Conservation (phyloP, 2,888 invertebrate genomes). For the Drosophila paramelanica region DNA sequence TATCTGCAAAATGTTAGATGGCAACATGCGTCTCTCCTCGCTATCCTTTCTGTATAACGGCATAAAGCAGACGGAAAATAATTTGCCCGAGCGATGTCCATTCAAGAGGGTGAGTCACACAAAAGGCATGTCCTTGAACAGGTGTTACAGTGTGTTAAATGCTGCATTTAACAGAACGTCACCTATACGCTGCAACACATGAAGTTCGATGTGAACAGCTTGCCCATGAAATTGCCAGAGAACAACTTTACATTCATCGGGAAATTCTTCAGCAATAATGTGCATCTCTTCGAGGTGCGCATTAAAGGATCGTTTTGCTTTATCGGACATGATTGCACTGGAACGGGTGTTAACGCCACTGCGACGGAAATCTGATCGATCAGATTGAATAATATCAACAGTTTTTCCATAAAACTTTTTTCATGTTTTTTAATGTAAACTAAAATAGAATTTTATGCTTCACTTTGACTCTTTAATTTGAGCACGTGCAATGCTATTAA, state of each 20-base stretch:
- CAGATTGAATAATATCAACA: background rate
- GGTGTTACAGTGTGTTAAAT: background rate
- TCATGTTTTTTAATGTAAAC: background rate
- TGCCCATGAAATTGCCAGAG: background rate
- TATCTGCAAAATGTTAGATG: background rate
- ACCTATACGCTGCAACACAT: background rate
- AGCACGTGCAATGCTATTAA: background rate
- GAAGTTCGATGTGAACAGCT: background rate
- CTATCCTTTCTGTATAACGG: conserved; percentile 3
- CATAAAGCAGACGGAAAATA: conserved; percentile 19
- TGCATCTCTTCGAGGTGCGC: background rate
- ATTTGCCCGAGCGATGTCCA: conserved; percentile 48
- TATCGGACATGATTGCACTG: background rate
- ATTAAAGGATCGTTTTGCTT: background rate
- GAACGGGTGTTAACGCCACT: background rate
- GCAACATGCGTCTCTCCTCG: background rate
- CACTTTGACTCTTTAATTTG: background rate
- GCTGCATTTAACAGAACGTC: background rate
- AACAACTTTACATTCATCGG: background rate
- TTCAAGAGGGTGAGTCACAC: conserved; percentile 35
- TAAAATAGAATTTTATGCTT: background rate
- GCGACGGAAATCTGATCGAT: background rate
- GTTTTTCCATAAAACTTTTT: background rate
- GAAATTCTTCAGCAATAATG: background rate
- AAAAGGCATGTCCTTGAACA: background rate